These are phyloP conservation scores for Cebus imitator DNA, from an alignment of 2,113 vertebrate genomes.

Conservation along the genomic window DNA sequence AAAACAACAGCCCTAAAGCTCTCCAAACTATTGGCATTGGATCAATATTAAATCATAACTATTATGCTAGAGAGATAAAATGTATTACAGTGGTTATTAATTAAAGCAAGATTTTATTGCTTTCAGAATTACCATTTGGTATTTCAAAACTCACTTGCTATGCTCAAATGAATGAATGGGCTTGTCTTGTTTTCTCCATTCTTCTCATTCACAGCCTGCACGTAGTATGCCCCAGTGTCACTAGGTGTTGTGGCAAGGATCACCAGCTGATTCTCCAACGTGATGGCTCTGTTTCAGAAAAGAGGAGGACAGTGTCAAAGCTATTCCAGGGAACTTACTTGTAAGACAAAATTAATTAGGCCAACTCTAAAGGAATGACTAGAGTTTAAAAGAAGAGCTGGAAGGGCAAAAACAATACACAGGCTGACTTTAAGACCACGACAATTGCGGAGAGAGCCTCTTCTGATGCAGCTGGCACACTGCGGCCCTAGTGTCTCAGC, in stretches of 20 bases:
- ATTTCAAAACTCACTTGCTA: conserved; percentile 85
- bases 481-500: background rate
- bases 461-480: fast-evolving
- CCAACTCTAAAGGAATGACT: background rate
- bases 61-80: too few species aligned
- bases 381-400: fast-evolving
- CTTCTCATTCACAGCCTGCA: conserved; percentile 92
- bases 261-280: conserved; percentile 93
- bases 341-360: fast-evolving
- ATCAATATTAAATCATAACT: background rate
- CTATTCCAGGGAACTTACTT: fast-evolving
- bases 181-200: conserved; percentile 93
- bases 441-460: background rate
- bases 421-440: background rate
- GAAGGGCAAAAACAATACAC: background rate
- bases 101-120: background rate
- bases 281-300: conserved; percentile 88
- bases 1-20: background rate
- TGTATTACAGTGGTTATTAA: background rate
- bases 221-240: conserved; percentile 90
- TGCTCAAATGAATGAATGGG: conserved; percentile 85
- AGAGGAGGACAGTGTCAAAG: conserved; percentile 18
- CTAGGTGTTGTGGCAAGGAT: conserved; percentile 85
- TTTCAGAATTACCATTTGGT: fast-evolving
- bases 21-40: background rate